phyloP scores from a whole-genome alignment of 2,797 vertebrate species.

The Liasis olivaceus region DNA sequence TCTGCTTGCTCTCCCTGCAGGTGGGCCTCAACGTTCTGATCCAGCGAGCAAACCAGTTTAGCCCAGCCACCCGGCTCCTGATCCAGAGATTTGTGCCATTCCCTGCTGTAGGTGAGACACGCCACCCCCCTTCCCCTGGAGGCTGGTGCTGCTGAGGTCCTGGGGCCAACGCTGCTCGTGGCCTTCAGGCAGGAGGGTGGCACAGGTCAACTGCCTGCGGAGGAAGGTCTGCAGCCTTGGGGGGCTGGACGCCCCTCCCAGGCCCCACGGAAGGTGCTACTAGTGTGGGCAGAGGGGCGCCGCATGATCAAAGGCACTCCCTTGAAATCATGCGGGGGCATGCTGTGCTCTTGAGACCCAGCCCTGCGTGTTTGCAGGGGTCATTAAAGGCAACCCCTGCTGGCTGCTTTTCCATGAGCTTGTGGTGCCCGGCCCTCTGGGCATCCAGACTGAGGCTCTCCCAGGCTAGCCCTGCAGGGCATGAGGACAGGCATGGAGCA shows the following conservation, averaged over 20 bases:
- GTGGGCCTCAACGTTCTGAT: constrained; percentile 89
- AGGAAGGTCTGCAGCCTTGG: not conserved
- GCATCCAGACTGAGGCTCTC: no score
- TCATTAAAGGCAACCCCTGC: no score
- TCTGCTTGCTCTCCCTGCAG: constrained; percentile 61
- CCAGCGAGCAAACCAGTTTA: constrained; percentile 85
- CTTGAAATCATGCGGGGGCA: not conserved
- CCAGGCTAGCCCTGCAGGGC: not conserved
- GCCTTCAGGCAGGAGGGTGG: not conserved
- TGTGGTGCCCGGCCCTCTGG: no score
- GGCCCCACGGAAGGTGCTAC: no score
- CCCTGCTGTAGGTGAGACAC: constrained; percentile 85
- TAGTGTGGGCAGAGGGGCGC: no score
- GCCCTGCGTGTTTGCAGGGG: not conserved
- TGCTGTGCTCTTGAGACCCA: no score
- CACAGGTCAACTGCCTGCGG: not conserved
- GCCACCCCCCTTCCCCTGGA: not conserved
- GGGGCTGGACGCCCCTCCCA: no score
- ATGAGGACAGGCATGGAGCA: not conserved
- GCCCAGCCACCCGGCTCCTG: constrained; percentile 83
- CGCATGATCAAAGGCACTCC: no score
- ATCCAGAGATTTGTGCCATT: constrained; percentile 94
- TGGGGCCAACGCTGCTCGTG: not conserved
- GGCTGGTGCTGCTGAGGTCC: not conserved
- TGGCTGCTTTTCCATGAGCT: no score